Percentiles rank a stretch among this genome's conserved stretches.
These are phyloP conservation scores for Ormyrus rosae DNA, from an alignment of 2,888 invertebrate species.

Conservation along the genomic window DNA sequence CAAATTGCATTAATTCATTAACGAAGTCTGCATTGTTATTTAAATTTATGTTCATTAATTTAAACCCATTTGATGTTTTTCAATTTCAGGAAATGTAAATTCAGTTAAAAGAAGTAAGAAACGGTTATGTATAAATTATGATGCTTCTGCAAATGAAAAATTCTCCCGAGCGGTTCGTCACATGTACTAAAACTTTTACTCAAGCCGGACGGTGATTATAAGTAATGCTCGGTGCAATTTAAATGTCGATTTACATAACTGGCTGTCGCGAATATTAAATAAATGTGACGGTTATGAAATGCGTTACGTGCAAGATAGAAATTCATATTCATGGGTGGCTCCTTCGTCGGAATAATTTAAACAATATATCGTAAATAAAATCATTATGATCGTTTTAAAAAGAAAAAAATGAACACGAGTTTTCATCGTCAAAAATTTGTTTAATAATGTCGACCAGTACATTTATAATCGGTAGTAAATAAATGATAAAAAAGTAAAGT, in stretches of 20 bases:
- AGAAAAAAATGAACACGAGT: too few relatives aligned
- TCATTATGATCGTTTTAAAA: neutral
- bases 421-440: neutral
- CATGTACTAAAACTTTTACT: too few relatives aligned
- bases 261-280: constrained; percentile 33
- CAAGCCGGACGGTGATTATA: constrained; percentile 10
- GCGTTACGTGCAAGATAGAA: neutral
- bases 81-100: neutral
- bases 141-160: too few relatives aligned
- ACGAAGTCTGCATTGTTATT: neutral
- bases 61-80: neutral
- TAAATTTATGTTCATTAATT: neutral
- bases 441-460: neutral
- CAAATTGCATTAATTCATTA: too few relatives aligned
- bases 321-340: constrained; percentile 35
- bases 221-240: constrained; percentile 28
- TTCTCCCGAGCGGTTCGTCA: too few relatives aligned
- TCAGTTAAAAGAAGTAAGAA: too few relatives aligned
- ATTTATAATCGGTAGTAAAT: neutral
- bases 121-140: too few relatives aligned
- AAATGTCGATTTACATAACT: constrained; percentile 35
- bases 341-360: neutral
- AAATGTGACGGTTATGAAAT: constrained; percentile 25
- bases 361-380: constrained; percentile 6
- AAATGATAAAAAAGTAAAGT: too few relatives aligned